These are phyloP conservation scores for Pararge aegeria DNA, from an alignment of 1,140 invertebrate genomes.

Conservation along the genomic window DNA sequence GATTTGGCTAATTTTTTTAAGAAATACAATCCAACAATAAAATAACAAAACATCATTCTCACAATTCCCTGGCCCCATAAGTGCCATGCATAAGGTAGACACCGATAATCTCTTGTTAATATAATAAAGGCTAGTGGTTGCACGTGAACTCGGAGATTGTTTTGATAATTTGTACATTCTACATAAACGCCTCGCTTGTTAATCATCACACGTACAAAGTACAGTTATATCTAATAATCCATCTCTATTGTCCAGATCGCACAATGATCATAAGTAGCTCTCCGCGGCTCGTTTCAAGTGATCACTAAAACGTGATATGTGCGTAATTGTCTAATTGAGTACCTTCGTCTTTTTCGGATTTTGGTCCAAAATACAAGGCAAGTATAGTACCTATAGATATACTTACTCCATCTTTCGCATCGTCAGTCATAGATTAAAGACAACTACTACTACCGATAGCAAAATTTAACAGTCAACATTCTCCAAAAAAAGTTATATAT, in stretches of 20 bases:
- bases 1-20: no score
- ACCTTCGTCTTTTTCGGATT: no score
- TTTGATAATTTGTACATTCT: constrained; percentile 26
- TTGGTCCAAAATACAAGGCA: no score
- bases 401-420: no score
- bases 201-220: constrained; percentile 51
- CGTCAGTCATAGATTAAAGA: no score
- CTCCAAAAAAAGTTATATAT: no score
- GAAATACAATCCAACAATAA: no score
- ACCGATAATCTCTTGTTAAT: not conserved
- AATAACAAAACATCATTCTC: not conserved
- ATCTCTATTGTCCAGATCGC: constrained; percentile 43
- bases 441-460: no score
- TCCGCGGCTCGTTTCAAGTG: not conserved
- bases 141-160: not conserved
- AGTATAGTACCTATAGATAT: no score
- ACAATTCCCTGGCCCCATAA: not conserved
- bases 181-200: constrained; percentile 10
- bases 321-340: constrained; percentile 1
- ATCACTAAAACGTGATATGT: constrained; percentile 17
- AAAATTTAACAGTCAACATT: no score
- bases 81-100: not conserved
- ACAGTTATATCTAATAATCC: constrained; percentile 61
- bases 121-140: not conserved
- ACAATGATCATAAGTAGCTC: constrained; percentile 33